These are phyloP conservation scores for Hystrix cristata DNA, from an alignment of 2,113 vertebrate species.

Conservation along the genomic window DNA sequence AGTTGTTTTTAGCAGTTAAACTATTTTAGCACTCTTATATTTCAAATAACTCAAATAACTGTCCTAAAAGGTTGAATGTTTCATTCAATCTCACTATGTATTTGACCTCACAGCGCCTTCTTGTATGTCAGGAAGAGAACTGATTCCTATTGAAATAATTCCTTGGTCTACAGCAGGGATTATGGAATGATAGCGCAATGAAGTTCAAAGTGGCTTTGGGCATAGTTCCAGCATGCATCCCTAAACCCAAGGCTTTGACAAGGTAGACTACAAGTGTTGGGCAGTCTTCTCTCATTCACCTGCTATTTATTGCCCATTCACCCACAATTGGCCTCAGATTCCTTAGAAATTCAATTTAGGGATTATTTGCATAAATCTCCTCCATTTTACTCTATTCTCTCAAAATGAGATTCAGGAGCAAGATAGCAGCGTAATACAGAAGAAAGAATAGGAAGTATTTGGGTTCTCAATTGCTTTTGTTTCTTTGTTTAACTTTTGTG, in stretches of 20 bases:
- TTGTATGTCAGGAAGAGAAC: neutral
- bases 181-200: neutral
- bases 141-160: neutral
- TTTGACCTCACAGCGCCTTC: neutral
- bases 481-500: slow-evolving; percentile 3
- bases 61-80: neutral
- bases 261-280: neutral
- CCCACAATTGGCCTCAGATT: neutral
- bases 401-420: slow-evolving; percentile 30
- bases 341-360: slow-evolving; percentile 24
- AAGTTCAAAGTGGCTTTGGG: neutral
- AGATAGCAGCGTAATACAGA: neutral
- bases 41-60: slow-evolving; percentile 21
- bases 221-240: neutral
- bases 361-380: neutral
- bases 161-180: neutral
- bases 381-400: neutral
- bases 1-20: neutral
- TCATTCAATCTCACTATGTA: neutral
- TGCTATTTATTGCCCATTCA: neutral
- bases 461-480: neutral
- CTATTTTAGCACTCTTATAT: neutral
- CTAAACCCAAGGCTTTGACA: neutral
- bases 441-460: slow-evolving; percentile 36
- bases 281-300: slow-evolving; percentile 6